A percentile compares a stretch with the other conserved stretches of the same genome.
phyloP scores from a whole-genome alignment of 2,888 invertebrate species.

The Pollenia griseotomentosa region DNA sequence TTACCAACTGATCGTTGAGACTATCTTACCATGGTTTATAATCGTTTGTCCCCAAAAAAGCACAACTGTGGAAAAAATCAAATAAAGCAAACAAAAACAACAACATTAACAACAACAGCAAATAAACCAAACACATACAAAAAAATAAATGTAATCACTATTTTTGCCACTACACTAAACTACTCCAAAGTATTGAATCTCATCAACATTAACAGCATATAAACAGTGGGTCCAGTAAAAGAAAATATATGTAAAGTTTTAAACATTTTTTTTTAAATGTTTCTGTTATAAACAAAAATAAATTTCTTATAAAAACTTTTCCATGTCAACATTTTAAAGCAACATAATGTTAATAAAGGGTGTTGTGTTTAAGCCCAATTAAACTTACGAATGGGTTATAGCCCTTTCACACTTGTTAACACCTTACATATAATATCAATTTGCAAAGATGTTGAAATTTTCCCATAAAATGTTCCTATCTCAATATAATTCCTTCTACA shows the following conservation, averaged over 20 bases:
- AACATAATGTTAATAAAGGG: no score
- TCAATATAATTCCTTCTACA: no score
- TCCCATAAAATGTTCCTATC: no score
- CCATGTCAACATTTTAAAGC: no score
- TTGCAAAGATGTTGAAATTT: no score
- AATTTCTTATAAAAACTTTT: no score
- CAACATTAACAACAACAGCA: conserved; percentile 52
- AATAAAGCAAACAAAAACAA: conserved; percentile 70
- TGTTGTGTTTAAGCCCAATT: no score
- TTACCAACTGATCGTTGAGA: conserved; percentile 84
- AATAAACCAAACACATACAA: conserved; percentile 55
- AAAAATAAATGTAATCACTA: conserved; percentile 68
- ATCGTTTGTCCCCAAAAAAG: conserved; percentile 83
- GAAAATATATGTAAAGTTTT: background rate
- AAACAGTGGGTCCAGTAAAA: conserved; percentile 18
- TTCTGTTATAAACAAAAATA: background rate
- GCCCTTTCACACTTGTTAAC: no score
- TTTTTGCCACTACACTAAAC: conserved; percentile 70
- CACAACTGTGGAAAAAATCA: conserved; percentile 70
- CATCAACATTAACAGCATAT: conserved; percentile 65
- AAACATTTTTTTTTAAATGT: no score
- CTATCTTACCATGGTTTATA: conserved; percentile 83
- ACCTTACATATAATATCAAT: no score
- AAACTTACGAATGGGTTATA: no score
- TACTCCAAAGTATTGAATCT: conserved; percentile 62